Evolutionary conservation across 2,888 invertebrate species (phyloP), one percentile per base, ranked within the genome.

Genomic region (Invenusta paracnida): DNA sequence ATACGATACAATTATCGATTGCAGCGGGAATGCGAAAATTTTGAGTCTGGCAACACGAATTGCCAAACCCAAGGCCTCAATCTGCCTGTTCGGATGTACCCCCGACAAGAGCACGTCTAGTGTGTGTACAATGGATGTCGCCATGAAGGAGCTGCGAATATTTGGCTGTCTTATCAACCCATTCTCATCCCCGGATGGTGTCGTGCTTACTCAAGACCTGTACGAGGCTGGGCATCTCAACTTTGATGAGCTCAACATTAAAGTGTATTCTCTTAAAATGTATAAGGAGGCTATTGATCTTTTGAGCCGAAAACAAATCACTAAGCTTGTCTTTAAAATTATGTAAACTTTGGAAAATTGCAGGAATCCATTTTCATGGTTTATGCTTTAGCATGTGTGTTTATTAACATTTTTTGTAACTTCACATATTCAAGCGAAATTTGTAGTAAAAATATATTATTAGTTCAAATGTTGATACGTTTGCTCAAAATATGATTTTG

Each of bases 1-100:
- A 73, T 73, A 73, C 23, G 73, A 73, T 73, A 73, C 73, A 5
- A 73, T 73, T 73, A 73, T 73, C 23, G 73, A 73, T 73, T 73
- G 73, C 27, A n/a, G 73, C 23, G 73, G 73, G 73, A 23, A 23
- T 25, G 73, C 5, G 25, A 73, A 5, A 5, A 23, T 23, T n/a
- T 23, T 73, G 73, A 13, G 11, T 5, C 5, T 73, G 2, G 73
- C 73, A n/a, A 73, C 73, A 5, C 2, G 17, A n/a, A 73, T 73
- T 25, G 73, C 73, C 2, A 73, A 73, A 73, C 73, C 73, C 17
- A 73, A 73, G 73, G 73, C 17, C 11, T n/a, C 73, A n/a, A 73
- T 73, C 27, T 73, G 73, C 25, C 5, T 73, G 2, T 73, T 73
- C 25, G 73, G 73, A 2, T 13, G 73, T 25, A 13, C 73, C 23